Base-by-base conservation (phyloP, 2,113 vertebrate species). In the Balaeniceps rex region DNA sequence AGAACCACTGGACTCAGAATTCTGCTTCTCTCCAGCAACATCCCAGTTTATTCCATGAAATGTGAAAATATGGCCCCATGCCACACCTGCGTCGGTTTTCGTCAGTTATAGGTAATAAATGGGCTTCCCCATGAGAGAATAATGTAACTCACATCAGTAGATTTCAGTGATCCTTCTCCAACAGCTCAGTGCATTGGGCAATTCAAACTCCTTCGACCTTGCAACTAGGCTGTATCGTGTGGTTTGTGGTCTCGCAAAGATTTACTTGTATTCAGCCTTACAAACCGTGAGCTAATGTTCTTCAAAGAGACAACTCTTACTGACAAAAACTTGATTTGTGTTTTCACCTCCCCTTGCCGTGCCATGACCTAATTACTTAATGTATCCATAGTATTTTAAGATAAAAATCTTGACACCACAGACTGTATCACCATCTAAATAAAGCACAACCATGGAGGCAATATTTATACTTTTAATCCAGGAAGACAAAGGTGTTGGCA, bases 81-180 rank as follows among this genome's bases (percentile, higher is more conserved):
- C 42, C 83, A 46, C n/a, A 21, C 0, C 55, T 60, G 7, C 2
- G 3, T 16, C 1, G 0, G 9, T 57, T 86, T 46, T 40, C 40
- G 40, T 68, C 75, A 65, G n/a, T 36, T 64, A 25, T 2, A 19
- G 49, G 8, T 40, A 34, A 23, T 15, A 49, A 34, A 44, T 11
- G 18, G 28, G 55, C 49, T 78, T 85, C 54, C 49, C 40, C 22
- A 3, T 19, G 16, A 17, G 12, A 85, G 49, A 49, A 49, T 6
- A 54, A n/a, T 2, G 22, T 22, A 21, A 34, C 61, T 55, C 75
- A 29, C 12, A 8, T 10, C 54, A 36, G 60, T 8, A 40, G 21
- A 19, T n/a, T 36, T 33, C 49, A 60, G 63, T 6, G 40, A 44
- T 58, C 9, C 69, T 34, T 64, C 83, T 58, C 69, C 54, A 57